phyloP scores from a whole-genome alignment of 2,797 vertebrate genomes.

The Nasua narica region DNA sequence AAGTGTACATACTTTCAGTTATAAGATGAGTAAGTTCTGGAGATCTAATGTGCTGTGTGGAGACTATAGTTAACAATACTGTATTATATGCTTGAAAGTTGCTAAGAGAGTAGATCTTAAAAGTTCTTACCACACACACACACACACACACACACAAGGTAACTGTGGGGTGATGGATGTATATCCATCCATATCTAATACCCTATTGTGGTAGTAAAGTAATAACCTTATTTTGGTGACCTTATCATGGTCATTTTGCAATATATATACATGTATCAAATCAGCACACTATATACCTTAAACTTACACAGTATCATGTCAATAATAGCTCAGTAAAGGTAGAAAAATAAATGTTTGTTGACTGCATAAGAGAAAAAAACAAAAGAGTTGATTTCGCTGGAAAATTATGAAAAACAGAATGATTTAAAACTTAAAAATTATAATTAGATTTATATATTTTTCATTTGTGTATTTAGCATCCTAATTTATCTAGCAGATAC shows the following conservation, averaged over 20 bases:
- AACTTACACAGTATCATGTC: background rate
- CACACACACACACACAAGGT: background rate
- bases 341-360: background rate
- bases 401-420: background rate
- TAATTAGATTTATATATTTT: background rate
- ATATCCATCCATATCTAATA: too few relatives aligned
- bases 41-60: background rate
- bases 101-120: background rate
- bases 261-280: background rate
- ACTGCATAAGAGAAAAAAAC: background rate
- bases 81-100: background rate
- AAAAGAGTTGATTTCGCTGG: background rate
- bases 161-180: background rate
- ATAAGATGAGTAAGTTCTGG: background rate
- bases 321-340: background rate
- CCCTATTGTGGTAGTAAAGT: background rate
- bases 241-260: background rate
- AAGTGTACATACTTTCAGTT: background rate
- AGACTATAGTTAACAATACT: background rate
- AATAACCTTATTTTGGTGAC: background rate
- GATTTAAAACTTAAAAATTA: background rate
- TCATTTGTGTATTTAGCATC: background rate
- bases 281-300: background rate
- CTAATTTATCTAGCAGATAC: background rate
- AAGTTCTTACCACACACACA: background rate